phyloP scores from a whole-genome alignment of 2,888 invertebrate species.

The Drosophila acutilabella region DNA sequence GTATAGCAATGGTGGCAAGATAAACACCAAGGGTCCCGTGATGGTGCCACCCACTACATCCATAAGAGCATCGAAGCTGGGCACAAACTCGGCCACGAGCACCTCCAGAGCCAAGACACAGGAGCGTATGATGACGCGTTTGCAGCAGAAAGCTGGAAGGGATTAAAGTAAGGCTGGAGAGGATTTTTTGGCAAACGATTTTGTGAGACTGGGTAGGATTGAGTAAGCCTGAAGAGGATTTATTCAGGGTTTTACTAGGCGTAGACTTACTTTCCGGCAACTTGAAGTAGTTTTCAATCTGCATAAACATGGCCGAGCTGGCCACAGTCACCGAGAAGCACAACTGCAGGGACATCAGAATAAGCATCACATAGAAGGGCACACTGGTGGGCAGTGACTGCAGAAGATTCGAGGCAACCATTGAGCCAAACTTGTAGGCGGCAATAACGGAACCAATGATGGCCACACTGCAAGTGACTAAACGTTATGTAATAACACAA shows the following conservation, averaged over 20 bases:
- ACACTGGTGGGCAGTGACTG: conserved; percentile 89
- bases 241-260: too few relatives aligned
- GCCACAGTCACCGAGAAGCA: conserved; percentile 92
- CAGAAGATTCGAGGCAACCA: conserved; percentile 88
- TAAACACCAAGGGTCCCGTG: conserved; percentile 93
- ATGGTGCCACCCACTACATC: conserved; percentile 94
- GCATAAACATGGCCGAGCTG: conserved; percentile 92
- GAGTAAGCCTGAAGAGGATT: not conserved
- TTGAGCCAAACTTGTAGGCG: conserved; percentile 88
- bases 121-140: conserved; percentile 90
- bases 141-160: conserved; percentile 90
- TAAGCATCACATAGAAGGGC: conserved; percentile 88
- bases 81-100: conserved; percentile 92
- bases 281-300: conserved; percentile 91
- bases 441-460: conserved; percentile 88
- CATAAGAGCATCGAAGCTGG: conserved; percentile 94
- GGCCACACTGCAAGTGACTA: conserved; percentile 88
- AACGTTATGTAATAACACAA: conserved; percentile 4
- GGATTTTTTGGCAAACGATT: too few relatives aligned
- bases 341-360: conserved; percentile 91
- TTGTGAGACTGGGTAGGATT: too few relatives aligned
- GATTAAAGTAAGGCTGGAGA: not conserved
- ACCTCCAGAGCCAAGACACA: conserved; percentile 89
- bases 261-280: conserved; percentile 89
- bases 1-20: conserved; percentile 93